Percentiles rank a stretch among this genome's conserved stretches.
These are phyloP conservation scores for Glomeris maerens DNA, from an alignment of 1,140 invertebrate genomes.

Conservation along the genomic window DNA sequence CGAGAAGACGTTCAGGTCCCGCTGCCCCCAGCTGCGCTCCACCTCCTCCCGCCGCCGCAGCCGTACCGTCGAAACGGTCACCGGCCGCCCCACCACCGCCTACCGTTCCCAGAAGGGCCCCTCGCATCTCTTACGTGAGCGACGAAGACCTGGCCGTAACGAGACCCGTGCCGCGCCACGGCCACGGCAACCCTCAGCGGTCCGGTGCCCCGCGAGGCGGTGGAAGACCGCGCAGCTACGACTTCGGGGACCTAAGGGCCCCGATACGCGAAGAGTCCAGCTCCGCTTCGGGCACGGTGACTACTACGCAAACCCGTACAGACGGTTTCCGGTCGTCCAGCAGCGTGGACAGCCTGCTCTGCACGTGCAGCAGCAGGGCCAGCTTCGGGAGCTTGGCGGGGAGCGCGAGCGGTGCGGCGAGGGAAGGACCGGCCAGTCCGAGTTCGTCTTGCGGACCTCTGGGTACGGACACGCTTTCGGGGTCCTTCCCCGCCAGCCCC, in stretches of 20 bases:
- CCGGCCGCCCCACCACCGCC: not conserved
- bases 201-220: not conserved
- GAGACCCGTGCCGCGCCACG: not conserved
- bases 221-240: slow-evolving; percentile 4
- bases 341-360: slow-evolving; percentile 4
- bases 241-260: slow-evolving; percentile 1
- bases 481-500: slow-evolving; percentile 6
- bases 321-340: not conserved
- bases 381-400: slow-evolving; percentile 2
- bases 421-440: not conserved
- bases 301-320: too few species aligned
- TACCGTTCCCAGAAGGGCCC: not conserved
- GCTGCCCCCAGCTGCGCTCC: not conserved
- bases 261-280: not conserved
- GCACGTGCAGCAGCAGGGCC: slow-evolving; percentile 9
- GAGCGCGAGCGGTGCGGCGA: not conserved
- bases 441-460: too few species aligned
- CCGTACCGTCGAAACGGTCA: not conserved
- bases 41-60: not conserved
- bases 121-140: slow-evolving; percentile 8
- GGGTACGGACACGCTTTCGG: slow-evolving; percentile 10
- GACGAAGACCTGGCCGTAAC: slow-evolving; percentile 1
- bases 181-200: too few species aligned
- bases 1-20: not conserved
- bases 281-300: too few species aligned